Conservation (phyloP, 2,888 invertebrate species). For the Cylindroiulus punctatus region DNA sequence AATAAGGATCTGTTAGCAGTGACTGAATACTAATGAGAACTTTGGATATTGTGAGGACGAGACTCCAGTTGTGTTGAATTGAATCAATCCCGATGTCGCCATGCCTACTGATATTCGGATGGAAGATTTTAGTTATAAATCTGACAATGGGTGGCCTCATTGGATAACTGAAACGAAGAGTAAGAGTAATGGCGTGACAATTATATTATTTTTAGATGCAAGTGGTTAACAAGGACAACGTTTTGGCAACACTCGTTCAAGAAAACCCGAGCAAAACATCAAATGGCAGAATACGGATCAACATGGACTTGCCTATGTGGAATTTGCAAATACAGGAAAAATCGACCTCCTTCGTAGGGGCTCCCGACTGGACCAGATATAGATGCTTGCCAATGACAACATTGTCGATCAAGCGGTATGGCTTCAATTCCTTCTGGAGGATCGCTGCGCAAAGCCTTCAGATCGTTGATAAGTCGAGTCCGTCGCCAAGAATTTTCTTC, state of each 20-base stretch:
- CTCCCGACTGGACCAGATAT: slow-evolving; percentile 91
- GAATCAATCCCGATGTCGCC: slow-evolving; percentile 96
- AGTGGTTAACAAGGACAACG: no score
- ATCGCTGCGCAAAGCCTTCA: slow-evolving; percentile 71
- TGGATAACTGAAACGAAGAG: slow-evolving; percentile 74
- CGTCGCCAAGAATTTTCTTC: slow-evolving; percentile 85
- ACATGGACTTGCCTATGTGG: slow-evolving; percentile 69
- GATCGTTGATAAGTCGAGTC: slow-evolving; percentile 81
- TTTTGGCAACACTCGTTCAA: no score
- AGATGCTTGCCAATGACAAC: slow-evolving; percentile 93
- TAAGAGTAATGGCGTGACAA: neutral
- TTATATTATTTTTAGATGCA: neutral
- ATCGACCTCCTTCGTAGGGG: slow-evolving; percentile 93
- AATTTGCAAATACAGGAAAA: slow-evolving; percentile 89
- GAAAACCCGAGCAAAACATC: no score
- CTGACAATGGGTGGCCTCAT: slow-evolving; percentile 91
- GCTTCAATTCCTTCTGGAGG: slow-evolving; percentile 89
- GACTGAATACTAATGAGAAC: slow-evolving; percentile 62
- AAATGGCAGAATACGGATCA: no score
- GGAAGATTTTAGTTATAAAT: slow-evolving; percentile 91
- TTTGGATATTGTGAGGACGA: slow-evolving; percentile 87
- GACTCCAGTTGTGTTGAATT: slow-evolving; percentile 95
- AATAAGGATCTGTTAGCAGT: slow-evolving; percentile 64
- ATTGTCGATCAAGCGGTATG: slow-evolving; percentile 79
- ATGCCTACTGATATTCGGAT: slow-evolving; percentile 94